A percentile compares a stretch with the other conserved stretches of the same genome.
Evolutionary conservation across 1,140 invertebrate species (phyloP).

Genomic region (Drosophila hydei): DNA sequence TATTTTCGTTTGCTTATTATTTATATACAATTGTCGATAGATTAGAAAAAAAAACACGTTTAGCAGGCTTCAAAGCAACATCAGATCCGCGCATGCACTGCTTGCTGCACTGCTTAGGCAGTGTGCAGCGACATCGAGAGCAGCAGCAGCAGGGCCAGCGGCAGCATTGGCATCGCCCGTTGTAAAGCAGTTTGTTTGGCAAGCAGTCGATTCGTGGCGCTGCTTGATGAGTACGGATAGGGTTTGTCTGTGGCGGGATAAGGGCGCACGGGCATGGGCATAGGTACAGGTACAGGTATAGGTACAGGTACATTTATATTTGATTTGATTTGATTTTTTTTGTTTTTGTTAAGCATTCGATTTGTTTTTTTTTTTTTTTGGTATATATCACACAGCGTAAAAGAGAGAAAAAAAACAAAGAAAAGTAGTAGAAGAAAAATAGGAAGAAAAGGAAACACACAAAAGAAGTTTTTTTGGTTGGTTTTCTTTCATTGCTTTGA

Average conservation of each 20-base stretch:
- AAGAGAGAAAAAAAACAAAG: conserved; percentile 76
- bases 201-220: conserved; percentile 46
- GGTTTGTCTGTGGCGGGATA: conserved; percentile 58
- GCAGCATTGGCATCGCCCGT: conserved; percentile 26
- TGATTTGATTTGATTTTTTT: conserved; percentile 40
- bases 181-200: conserved; percentile 40
- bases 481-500: conserved; percentile 48
- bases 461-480: conserved; percentile 74
- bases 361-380: conserved; percentile 28
- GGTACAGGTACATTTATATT: conserved; percentile 15
- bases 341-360: conserved; percentile 40
- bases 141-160: conserved; percentile 30
- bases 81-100: conserved; percentile 29
- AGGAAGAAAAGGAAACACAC: conserved; percentile 82
- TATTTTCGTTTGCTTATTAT: conserved; percentile 40
- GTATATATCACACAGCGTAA: conserved; percentile 69
- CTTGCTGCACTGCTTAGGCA: conserved; percentile 49
- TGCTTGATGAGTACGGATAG: conserved; percentile 50
- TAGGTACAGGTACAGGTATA: not conserved
- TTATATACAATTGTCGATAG: conserved; percentile 42
- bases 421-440: conserved; percentile 81
- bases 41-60: conserved; percentile 6
- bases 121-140: conserved; percentile 46
- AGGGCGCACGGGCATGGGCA: too few relatives aligned
- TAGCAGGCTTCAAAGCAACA: conserved; percentile 6